These are phyloP conservation scores for Nasonovia ribisnigri DNA, from an alignment of 2,888 invertebrate species.

Conservation along the genomic window DNA sequence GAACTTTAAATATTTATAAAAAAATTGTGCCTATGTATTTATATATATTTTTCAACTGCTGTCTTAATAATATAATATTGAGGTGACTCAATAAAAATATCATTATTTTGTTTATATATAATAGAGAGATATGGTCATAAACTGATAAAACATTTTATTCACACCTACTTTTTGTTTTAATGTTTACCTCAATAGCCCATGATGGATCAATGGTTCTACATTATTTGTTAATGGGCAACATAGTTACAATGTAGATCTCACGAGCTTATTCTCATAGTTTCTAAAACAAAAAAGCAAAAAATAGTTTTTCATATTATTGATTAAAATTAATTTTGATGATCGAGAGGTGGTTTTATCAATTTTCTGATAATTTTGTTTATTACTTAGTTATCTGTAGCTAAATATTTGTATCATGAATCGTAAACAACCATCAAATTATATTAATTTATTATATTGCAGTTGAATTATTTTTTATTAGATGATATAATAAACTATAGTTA, in stretches of 20 bases:
- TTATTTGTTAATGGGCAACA: neutral
- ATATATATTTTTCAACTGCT: too few species aligned
- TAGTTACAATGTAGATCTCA: neutral
- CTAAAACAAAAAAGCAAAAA: neutral
- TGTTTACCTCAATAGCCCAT: neutral
- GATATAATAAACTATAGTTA: neutral
- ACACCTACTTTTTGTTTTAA: neutral
- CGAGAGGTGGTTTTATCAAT: neutral
- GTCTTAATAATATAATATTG: too few species aligned
- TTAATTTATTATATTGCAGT: neutral
- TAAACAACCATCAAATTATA: neutral
- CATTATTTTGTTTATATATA: neutral
- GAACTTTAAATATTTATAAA: too few species aligned
- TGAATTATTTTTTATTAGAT: neutral
- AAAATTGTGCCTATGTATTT: too few species aligned
- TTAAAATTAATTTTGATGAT: neutral
- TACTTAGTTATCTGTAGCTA: neutral
- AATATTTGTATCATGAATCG: neutral
- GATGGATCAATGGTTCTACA: neutral
- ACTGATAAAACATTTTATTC: neutral
- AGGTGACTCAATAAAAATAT: too few species aligned
- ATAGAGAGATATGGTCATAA: neutral
- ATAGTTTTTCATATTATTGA: neutral
- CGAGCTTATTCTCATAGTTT: neutral
- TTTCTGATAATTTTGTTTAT: neutral